Evolutionary conservation across 2,888 invertebrate genomes (phyloP).

Genomic region (Acronicta psi): DNA sequence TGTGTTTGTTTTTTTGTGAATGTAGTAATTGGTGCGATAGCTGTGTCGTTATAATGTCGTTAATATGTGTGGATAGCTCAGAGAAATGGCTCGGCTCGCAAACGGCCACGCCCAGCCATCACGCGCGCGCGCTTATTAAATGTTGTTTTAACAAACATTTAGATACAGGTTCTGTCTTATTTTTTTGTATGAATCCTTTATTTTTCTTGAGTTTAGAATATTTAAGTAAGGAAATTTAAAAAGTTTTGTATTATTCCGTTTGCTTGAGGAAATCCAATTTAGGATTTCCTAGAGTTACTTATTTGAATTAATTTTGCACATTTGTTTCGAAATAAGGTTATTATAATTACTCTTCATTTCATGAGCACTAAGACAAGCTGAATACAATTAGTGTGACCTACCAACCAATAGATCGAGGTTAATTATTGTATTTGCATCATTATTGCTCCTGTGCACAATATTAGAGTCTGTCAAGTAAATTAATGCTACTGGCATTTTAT

Average conservation of each 20-base stretch:
- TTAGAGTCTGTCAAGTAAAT: neutral
- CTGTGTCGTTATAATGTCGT: constrained; percentile 43
- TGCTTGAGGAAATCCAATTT: no score
- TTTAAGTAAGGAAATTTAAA: no score
- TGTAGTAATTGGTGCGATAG: constrained; percentile 46
- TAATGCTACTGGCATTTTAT: no score
- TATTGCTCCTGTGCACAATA: neutral
- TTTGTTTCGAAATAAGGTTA: neutral
- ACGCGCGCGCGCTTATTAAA: constrained; percentile 46
- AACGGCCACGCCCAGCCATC: constrained; percentile 41
- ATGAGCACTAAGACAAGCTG: neutral
- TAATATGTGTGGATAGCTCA: constrained; percentile 40
- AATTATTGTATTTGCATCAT: constrained; percentile 5
- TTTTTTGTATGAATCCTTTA: neutral
- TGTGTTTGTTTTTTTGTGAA: constrained; percentile 48
- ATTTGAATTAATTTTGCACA: neutral
- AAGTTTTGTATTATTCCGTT: no score
- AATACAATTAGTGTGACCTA: constrained; percentile 1
- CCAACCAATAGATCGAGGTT: constrained; percentile 10
- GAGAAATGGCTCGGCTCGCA: constrained; percentile 45
- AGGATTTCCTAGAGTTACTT: no score
- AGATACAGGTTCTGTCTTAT: constrained; percentile 9
- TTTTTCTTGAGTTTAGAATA: neutral
- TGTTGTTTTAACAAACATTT: no score
- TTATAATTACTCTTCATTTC: neutral